These are phyloP conservation scores for Aythya baeri DNA, from an alignment of 2,113 vertebrate genomes.

Conservation along the genomic window DNA sequence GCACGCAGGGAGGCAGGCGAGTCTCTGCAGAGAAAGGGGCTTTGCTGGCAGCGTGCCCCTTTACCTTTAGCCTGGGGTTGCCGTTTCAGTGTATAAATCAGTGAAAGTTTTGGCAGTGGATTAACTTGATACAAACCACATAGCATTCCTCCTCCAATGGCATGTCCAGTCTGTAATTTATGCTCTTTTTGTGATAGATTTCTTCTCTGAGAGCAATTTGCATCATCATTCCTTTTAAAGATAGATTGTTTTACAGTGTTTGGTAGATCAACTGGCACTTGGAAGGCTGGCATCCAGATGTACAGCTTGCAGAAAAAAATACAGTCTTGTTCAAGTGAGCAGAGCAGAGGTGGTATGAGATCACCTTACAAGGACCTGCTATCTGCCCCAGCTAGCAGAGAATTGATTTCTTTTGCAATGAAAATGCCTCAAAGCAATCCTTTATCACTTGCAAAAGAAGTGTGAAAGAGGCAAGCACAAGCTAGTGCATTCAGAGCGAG, in stretches of 20 bases:
- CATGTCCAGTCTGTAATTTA: constrained; percentile 5
- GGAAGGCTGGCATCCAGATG: constrained; percentile 61
- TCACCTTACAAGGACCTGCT: constrained; percentile 54
- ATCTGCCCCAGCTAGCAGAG: constrained; percentile 13
- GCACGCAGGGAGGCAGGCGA: neutral
- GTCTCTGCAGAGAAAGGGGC: neutral
- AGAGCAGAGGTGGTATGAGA: neutral
- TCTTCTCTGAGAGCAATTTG: constrained; percentile 32
- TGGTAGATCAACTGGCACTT: neutral
- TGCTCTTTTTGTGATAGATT: constrained; percentile 8
- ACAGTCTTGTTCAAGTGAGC: neutral
- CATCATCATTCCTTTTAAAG: constrained; percentile 35
- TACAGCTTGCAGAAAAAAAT: constrained; percentile 9
- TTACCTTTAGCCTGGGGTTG: constrained; percentile 33
- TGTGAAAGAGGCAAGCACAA: constrained; percentile 13
- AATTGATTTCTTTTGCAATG: constrained; percentile 60
- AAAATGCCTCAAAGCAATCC: constrained; percentile 52
- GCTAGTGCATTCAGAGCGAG: neutral
- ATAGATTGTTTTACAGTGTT: constrained; percentile 21
- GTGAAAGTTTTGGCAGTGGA: constrained; percentile 48
- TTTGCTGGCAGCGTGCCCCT: neutral
- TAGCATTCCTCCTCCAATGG: constrained; percentile 16
- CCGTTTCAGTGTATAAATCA: constrained; percentile 46
- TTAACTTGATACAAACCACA: constrained; percentile 57
- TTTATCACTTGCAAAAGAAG: constrained; percentile 50